These are phyloP conservation scores for Ischnura elegans DNA, from an alignment of 2,888 invertebrate genomes.

Conservation along the genomic window DNA sequence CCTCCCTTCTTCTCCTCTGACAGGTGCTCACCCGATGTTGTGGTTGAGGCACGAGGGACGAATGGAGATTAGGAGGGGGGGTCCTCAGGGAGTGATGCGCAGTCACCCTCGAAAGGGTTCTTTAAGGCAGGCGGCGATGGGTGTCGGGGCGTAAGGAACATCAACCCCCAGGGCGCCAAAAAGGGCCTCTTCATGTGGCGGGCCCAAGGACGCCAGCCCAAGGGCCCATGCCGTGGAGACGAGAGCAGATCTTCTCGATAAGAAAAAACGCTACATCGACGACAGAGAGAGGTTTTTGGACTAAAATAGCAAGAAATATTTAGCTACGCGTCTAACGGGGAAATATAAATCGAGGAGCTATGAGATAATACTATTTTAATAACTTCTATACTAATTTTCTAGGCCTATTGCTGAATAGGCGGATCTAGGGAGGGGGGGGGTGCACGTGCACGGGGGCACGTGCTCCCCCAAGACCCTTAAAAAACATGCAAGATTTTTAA, in stretches of 20 bases:
- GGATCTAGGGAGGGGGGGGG: no score
- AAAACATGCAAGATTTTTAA: no score
- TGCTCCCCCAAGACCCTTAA: no score
- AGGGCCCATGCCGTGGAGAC: neutral
- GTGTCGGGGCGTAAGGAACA: neutral
- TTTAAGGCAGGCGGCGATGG: neutral
- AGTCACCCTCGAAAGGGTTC: slow-evolving; percentile 23
- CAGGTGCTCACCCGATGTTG: slow-evolving; percentile 33
- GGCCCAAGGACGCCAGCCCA: neutral
- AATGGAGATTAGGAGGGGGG: neutral
- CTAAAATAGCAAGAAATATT: no score
- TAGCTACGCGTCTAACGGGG: no score
- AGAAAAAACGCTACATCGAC: neutral
- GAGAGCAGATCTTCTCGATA: neutral
- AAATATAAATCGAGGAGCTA: no score
- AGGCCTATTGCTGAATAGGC: no score
- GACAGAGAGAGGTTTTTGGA: no score
- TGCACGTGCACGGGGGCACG: no score
- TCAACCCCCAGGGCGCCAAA: no score
- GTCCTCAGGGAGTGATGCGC: neutral
- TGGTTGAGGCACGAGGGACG: neutral
- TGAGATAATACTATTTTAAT: no score
- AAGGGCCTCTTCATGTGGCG: neutral
- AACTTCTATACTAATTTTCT: no score
- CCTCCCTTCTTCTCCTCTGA: neutral